These are phyloP conservation scores for Rhogogaster chlorosoma DNA, from an alignment of 2,888 invertebrate genomes.

Conservation along the genomic window DNA sequence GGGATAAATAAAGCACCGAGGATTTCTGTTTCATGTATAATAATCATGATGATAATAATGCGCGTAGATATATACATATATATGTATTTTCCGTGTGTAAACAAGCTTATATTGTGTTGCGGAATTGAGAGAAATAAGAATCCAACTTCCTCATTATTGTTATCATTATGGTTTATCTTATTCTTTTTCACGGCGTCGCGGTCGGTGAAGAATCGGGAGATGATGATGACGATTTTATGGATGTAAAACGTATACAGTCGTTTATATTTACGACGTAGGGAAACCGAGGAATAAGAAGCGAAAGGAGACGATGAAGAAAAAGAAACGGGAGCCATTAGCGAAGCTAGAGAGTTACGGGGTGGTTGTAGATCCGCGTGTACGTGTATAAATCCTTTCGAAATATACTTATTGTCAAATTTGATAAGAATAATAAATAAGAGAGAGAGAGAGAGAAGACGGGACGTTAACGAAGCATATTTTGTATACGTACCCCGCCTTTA, in stretches of 20 bases:
- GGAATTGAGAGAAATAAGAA: neutral
- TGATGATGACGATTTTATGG: neutral
- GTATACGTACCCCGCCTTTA: neutral
- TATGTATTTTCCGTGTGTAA: conserved; percentile 6
- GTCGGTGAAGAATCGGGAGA: neutral
- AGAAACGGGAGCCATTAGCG: conserved; percentile 24
- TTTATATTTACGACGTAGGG: conserved; percentile 58
- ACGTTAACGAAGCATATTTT: conserved; percentile 39
- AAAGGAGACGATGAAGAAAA: neutral
- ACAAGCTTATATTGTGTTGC: conserved; percentile 23
- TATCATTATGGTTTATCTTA: neutral
- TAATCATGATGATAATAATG: neutral
- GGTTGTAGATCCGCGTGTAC: neutral
- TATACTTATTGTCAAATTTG: conserved; percentile 8
- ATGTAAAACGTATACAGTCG: conserved; percentile 35
- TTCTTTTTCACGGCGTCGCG: neutral
- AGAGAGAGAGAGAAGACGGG: neutral
- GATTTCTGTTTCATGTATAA: neutral
- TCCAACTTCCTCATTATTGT: conserved; percentile 28
- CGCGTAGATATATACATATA: neutral
- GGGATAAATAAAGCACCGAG: neutral
- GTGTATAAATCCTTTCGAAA: conserved; percentile 7
- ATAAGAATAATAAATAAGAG: conserved; percentile 12
- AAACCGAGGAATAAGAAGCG: conserved; percentile 3
- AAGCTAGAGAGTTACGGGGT: conserved; percentile 20